A percentile compares a stretch with the other conserved stretches of the same genome.
These are phyloP conservation scores for Cremastobaeus sp. DNA, from an alignment of 2,888 invertebrate species.

Conservation along the genomic window DNA sequence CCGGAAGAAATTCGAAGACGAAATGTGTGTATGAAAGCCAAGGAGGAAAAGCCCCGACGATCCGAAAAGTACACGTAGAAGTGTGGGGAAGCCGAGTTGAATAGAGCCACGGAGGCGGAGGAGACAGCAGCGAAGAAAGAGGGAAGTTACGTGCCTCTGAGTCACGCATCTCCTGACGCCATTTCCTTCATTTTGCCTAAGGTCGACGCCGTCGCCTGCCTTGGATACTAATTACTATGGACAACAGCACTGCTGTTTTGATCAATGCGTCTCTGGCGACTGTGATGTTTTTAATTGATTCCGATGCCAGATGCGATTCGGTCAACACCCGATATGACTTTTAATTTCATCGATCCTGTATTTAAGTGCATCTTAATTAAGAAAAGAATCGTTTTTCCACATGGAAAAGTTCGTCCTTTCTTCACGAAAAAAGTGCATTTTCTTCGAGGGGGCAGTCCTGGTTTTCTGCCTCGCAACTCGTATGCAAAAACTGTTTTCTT, in stretches of 20 bases:
- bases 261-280: conserved; percentile 25
- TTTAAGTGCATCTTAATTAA: conserved; percentile 8
- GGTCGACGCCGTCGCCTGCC: conserved; percentile 32
- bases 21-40: conserved; percentile 27
- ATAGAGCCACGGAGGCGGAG: conserved; percentile 42
- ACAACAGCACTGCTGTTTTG: conserved; percentile 25
- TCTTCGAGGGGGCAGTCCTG: too few relatives aligned
- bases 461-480: too few relatives aligned
- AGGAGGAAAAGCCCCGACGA: conserved; percentile 35
- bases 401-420: too few relatives aligned
- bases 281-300: conserved; percentile 26
- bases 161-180: conserved; percentile 59
- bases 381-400: conserved; percentile 5
- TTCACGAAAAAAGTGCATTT: too few relatives aligned
- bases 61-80: conserved; percentile 38
- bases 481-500: too few relatives aligned
- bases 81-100: conserved; percentile 38
- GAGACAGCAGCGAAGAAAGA: conserved; percentile 47
- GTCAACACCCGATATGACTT: conserved; percentile 7
- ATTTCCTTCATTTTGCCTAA: conserved; percentile 58
- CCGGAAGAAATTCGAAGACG: conserved; percentile 54
- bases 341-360: conserved; percentile 14
- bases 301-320: conserved; percentile 3
- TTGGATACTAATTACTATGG: conserved; percentile 50
- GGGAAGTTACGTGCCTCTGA: conserved; percentile 44